Conservation (phyloP, 2,888 invertebrate genomes). For the Dynastes hyllus region DNA sequence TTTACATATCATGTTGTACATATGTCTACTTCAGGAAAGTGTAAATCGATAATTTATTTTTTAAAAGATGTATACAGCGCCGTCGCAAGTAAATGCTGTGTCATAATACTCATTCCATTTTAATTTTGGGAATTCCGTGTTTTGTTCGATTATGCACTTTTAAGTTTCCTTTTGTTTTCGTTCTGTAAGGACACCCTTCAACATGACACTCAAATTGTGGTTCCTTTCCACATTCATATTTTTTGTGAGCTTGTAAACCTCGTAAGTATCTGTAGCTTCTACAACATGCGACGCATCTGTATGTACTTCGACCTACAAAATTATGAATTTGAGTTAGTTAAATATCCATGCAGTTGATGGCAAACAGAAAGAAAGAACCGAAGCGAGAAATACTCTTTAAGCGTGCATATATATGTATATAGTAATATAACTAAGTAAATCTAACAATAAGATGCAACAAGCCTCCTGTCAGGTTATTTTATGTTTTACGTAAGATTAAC, state of each 20-base stretch:
- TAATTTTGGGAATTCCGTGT: slow-evolving; percentile 13
- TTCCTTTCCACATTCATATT: slow-evolving; percentile 57
- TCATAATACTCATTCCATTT: background rate
- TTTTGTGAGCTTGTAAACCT: slow-evolving; percentile 53
- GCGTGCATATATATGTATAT: too few relatives aligned
- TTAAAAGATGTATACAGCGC: too few relatives aligned
- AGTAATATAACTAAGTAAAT: too few relatives aligned
- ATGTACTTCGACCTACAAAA: slow-evolving; percentile 10
- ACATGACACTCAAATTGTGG: slow-evolving; percentile 57
- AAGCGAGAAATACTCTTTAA: too few relatives aligned
- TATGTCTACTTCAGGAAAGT: too few relatives aligned
- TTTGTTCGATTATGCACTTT: slow-evolving; percentile 50
- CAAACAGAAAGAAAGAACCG: background rate
- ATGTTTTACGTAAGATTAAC: too few relatives aligned
- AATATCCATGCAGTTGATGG: background rate
- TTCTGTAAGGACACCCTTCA: slow-evolving; percentile 55
- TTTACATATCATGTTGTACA: too few relatives aligned
- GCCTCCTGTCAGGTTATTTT: too few relatives aligned
- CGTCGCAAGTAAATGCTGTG: too few relatives aligned
- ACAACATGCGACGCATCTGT: slow-evolving; percentile 51
- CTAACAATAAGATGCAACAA: too few relatives aligned
- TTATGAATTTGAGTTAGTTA: background rate
- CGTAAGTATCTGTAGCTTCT: slow-evolving; percentile 53
- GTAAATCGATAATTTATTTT: too few relatives aligned
- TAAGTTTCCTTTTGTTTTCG: slow-evolving; percentile 55